These are phyloP conservation scores for Globicephala melas DNA, from an alignment of 2,113 vertebrate genomes.

Conservation along the genomic window DNA sequence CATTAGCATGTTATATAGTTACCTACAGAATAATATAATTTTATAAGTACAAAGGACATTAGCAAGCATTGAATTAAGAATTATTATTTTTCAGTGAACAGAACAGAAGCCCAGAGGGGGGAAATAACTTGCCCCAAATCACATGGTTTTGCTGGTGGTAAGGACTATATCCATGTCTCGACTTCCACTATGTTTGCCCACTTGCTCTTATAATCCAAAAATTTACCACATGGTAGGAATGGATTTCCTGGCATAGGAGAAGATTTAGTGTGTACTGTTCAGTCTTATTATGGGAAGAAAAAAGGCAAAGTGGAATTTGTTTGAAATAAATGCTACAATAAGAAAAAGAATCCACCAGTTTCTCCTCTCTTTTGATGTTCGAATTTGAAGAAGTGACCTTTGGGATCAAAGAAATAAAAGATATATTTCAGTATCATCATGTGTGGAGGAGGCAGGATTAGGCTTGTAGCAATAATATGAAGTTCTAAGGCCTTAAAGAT, in stretches of 20 bases:
- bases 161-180: not conserved
- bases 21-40: constrained; percentile 16
- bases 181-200: not conserved
- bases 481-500: constrained; percentile 56
- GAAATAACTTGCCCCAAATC: not conserved
- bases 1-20: not conserved
- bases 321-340: constrained; percentile 23
- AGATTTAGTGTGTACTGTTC: constrained; percentile 39
- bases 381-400: constrained; percentile 70
- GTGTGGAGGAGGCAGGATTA: constrained; percentile 38
- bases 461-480: constrained; percentile 19
- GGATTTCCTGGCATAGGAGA: not conserved
- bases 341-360: constrained; percentile 17
- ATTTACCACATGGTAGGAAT: not conserved
- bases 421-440: not conserved
- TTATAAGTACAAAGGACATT: not conserved
- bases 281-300: not conserved
- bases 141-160: not conserved
- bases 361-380: constrained; percentile 38
- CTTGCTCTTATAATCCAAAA: not conserved
- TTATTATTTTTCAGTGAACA: not conserved
- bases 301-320: constrained; percentile 42
- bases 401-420: constrained; percentile 72
- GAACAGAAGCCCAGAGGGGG: not conserved
- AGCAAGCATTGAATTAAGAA: not conserved